phyloP scores from a whole-genome alignment of 2,888 invertebrate species.

The Pseudoips prasinana region DNA sequence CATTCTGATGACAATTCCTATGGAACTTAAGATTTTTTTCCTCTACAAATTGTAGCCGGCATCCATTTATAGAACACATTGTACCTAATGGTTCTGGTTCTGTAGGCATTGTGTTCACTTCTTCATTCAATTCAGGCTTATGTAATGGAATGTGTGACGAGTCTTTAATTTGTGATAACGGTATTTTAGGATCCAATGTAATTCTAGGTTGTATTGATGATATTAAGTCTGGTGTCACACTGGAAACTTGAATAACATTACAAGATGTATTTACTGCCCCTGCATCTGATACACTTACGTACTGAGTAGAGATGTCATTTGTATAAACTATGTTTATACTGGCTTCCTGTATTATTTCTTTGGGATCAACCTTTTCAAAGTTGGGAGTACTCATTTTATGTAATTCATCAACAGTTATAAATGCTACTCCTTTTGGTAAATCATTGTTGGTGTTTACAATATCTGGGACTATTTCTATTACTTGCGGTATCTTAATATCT shows the following conservation, averaged over 20 bases:
- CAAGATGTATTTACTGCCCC: slow-evolving; percentile 42
- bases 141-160: slow-evolving; percentile 36
- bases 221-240: slow-evolving; percentile 69
- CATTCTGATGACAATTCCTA: slow-evolving; percentile 82
- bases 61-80: slow-evolving; percentile 79
- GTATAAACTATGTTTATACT: slow-evolving; percentile 75
- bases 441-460: slow-evolving; percentile 49
- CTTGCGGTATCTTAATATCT: slow-evolving; percentile 66
- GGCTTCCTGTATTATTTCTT: slow-evolving; percentile 74
- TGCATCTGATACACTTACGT: slow-evolving; percentile 57
- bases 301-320: slow-evolving; percentile 64
- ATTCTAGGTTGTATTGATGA: slow-evolving; percentile 60
- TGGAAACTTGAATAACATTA: slow-evolving; percentile 61
- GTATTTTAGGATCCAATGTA: slow-evolving; percentile 29
- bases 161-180: slow-evolving; percentile 35
- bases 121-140: slow-evolving; percentile 38
- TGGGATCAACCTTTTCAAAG: slow-evolving; percentile 73
- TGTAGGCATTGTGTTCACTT: slow-evolving; percentile 23
- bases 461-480: slow-evolving; percentile 74
- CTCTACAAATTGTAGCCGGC: slow-evolving; percentile 81
- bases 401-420: slow-evolving; percentile 71
- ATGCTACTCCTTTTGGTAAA: slow-evolving; percentile 68
- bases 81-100: slow-evolving; percentile 40
- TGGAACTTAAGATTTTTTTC: slow-evolving; percentile 84
- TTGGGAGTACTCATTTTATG: slow-evolving; percentile 74